Evolutionary conservation across 2,113 vertebrate genomes (phyloP).

Genomic region (Scytalopus superciliaris): DNA sequence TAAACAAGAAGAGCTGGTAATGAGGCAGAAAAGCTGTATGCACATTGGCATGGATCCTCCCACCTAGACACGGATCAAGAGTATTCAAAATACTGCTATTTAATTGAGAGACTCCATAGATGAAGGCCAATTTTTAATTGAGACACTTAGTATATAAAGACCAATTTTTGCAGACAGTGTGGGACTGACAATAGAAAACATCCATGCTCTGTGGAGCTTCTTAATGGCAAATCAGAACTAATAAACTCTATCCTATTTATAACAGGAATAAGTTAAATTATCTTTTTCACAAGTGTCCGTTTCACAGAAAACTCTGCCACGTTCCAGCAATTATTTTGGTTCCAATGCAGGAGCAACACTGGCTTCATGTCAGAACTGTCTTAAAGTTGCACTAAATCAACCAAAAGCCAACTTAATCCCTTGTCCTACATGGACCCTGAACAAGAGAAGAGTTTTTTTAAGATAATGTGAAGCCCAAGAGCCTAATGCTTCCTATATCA

Average conservation of each 20-base stretch:
- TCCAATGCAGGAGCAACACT: background rate
- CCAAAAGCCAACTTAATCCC: background rate
- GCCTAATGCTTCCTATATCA: background rate
- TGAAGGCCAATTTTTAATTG: background rate
- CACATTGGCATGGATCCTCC: background rate
- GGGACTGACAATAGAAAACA: background rate
- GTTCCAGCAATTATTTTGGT: background rate
- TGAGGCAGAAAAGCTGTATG: constrained; percentile 16
- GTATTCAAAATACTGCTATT: background rate
- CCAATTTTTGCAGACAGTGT: background rate
- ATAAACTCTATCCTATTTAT: background rate
- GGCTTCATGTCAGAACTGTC: background rate
- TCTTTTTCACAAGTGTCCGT: background rate
- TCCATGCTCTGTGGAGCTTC: background rate
- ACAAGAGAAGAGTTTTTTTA: background rate
- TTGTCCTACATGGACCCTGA: background rate
- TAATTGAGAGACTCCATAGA: background rate
- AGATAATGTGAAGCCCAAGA: background rate
- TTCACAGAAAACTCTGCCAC: background rate
- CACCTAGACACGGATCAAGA: background rate
- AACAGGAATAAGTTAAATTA: background rate
- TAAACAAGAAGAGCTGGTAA: constrained; percentile 22
- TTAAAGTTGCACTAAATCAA: background rate
- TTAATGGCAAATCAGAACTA: background rate
- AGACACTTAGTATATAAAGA: background rate